Base-by-base conservation (phyloP, 2,113 vertebrate genomes). In the Dicaeum eximium region DNA sequence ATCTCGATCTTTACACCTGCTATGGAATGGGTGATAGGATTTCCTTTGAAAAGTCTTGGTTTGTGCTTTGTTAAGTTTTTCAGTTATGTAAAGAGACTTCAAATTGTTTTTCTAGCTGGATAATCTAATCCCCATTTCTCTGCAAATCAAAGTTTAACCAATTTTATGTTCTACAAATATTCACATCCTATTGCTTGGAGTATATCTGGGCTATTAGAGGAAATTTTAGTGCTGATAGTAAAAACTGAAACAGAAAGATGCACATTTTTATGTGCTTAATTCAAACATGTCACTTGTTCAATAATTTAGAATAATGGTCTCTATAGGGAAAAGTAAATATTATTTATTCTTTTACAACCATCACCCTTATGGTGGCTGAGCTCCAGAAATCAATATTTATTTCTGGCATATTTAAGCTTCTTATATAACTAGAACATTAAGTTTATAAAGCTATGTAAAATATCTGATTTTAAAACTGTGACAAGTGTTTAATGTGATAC, bases 301-400 rank as follows among this genome's bases (percentile, higher is more conserved):
- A 45, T 94, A 83, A 48, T 94, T 57, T 83, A 65, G 47, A 78
- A 73, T 24, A 83, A 94, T 22, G 37, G 61, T 90, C 94, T 90
- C 72, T 47, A 25, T 79, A 86, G 77, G 92, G 50, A 85, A 94
- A 96, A 88, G 78, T 62, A 96, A 96, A 90, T 95, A 83, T 87
- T 95, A 91, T 90, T 88, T 93, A 91, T 94, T 57, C 82, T 94
- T 84, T 88, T 93, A 90, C n/a, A 51, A 70, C 64, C 86, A 88
- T 94, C 80, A 40, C n/a, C 74, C 88, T 91, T 95, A 92, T 14
- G 93, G 53, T 83, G 47, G 33, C 38, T 90, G 37, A 69, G 40
- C 64, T 94, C 50, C 74, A 96, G 87, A 69, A 95, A 96, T 96
- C 88, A 95, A 92, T 96, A 96, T 96, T 96, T 81, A 91, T 96